Percentiles rank a stretch among this genome's conserved stretches.
These are phyloP conservation scores for Octodonta nipae DNA, from an alignment of 2,888 invertebrate genomes.

Conservation along the genomic window DNA sequence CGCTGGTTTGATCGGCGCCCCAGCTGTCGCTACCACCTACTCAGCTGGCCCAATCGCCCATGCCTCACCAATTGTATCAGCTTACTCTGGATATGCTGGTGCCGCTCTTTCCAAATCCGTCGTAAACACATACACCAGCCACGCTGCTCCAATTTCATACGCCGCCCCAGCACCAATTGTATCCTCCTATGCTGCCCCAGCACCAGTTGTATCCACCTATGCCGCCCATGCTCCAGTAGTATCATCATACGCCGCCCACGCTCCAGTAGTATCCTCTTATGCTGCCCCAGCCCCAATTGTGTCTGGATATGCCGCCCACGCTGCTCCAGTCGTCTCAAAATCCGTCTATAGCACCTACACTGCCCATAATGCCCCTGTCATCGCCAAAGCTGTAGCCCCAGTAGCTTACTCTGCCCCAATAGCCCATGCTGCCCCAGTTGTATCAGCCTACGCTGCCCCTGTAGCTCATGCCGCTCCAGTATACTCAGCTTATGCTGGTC, in stretches of 20 bases:
- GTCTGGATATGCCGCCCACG: constrained; percentile 16
- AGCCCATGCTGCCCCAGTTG: constrained; percentile 21
- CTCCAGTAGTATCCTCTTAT: constrained; percentile 9
- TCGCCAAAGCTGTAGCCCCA: too few species aligned
- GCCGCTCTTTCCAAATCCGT: constrained; percentile 36
- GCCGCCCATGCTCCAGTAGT: constrained; percentile 38
- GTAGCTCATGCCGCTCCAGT: constrained; percentile 26
- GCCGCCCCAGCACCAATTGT: constrained; percentile 37
- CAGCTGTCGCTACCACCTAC: constrained; percentile 20
- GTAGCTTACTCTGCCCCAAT: constrained; percentile 28
- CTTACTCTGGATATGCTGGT: constrained; percentile 29
- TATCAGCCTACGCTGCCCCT: too few species aligned
- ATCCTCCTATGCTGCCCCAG: constrained; percentile 30
- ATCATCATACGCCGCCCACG: constrained; percentile 19
- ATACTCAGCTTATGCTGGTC: constrained; percentile 24
- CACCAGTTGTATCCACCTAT: constrained; percentile 42
- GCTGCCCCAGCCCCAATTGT: constrained; percentile 12
- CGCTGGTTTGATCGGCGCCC: too few species aligned
- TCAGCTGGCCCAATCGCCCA: constrained; percentile 31
- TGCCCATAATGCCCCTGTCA: constrained; percentile 19
- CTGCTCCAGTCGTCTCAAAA: constrained; percentile 16
- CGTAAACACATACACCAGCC: constrained; percentile 44
- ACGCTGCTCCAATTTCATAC: constrained; percentile 42
- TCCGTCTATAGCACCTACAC: constrained; percentile 30
- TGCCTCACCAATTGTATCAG: constrained; percentile 24